Percentiles rank a stretch among this genome's conserved stretches.
These are phyloP conservation scores for Dryobota labecula DNA, from an alignment of 2,888 invertebrate species.

Conservation along the genomic window DNA sequence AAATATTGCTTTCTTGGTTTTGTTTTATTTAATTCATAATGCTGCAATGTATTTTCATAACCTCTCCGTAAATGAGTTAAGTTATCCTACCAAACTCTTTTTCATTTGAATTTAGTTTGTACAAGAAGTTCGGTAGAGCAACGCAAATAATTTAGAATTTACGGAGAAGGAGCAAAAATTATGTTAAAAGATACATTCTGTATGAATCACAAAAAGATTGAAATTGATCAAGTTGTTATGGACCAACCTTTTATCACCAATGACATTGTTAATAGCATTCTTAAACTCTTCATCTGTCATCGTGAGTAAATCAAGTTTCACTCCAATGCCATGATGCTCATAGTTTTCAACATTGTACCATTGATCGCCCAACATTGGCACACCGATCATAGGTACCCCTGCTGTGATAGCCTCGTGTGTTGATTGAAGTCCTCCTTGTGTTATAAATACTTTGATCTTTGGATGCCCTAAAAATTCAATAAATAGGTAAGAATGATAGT, in stretches of 20 bases:
- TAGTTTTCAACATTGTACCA: constrained; percentile 68
- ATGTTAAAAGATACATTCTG: background rate
- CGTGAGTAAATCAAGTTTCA: constrained; percentile 19
- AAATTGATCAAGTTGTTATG: background rate
- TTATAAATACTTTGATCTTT: constrained; percentile 78
- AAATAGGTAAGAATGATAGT: background rate
- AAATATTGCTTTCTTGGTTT: no score
- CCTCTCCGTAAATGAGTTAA: background rate
- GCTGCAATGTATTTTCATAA: background rate
- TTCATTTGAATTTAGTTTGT: background rate
- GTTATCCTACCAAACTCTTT: background rate
- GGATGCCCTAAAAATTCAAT: constrained; percentile 32
- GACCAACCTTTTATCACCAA: constrained; percentile 19
- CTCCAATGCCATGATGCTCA: constrained; percentile 30
- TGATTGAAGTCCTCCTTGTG: constrained; percentile 81
- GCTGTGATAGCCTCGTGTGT: constrained; percentile 62
- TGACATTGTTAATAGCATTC: constrained; percentile 1
- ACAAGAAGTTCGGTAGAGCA: background rate
- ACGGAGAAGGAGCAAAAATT: background rate
- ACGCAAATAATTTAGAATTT: background rate
- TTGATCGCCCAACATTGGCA: constrained; percentile 79
- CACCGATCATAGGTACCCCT: constrained; percentile 75
- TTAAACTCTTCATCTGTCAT: constrained; percentile 21
- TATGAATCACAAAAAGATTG: background rate
- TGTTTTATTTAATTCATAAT: no score